Evolutionary conservation across 2,797 vertebrate genomes (phyloP).

Genomic region (Prunella strophiata): DNA sequence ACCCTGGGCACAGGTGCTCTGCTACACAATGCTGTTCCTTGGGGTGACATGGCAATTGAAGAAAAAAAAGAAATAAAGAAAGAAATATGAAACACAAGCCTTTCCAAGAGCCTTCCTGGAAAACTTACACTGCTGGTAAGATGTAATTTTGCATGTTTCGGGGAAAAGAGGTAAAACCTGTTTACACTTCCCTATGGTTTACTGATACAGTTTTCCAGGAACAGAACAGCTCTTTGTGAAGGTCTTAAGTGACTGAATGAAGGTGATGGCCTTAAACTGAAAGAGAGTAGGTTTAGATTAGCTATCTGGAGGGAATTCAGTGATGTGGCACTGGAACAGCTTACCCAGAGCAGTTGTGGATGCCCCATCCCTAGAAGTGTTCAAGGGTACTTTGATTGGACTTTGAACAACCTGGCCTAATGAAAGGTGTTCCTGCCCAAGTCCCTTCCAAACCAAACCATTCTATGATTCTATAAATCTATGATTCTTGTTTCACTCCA

Average conservation of each 20-base stretch:
- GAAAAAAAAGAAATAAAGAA: not conserved
- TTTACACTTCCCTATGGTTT: not conserved
- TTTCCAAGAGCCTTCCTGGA: not conserved
- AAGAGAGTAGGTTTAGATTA: not conserved
- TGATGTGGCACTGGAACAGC: not conserved
- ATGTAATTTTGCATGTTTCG: not conserved
- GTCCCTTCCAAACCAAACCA: not conserved
- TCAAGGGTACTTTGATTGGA: not conserved
- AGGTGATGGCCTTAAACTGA: not conserved
- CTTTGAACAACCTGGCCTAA: not conserved
- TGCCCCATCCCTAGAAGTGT: not conserved
- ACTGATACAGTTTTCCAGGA: not conserved
- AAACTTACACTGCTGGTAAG: not conserved
- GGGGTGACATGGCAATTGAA: not conserved
- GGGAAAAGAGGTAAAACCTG: not conserved
- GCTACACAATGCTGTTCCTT: accelerated
- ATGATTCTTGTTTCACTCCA: not conserved
- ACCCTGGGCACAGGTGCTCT: not conserved
- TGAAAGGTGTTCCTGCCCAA: not conserved
- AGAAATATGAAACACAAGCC: not conserved
- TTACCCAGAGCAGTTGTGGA: not conserved
- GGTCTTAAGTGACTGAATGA: not conserved
- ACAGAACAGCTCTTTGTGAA: not conserved
- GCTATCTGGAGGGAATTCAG: not conserved
- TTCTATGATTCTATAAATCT: not conserved